Evolutionary conservation across 2,797 vertebrate species (phyloP), one percentile per base, ranked within the genome.

Genomic region (Scomberomorus guttatus): DNA sequence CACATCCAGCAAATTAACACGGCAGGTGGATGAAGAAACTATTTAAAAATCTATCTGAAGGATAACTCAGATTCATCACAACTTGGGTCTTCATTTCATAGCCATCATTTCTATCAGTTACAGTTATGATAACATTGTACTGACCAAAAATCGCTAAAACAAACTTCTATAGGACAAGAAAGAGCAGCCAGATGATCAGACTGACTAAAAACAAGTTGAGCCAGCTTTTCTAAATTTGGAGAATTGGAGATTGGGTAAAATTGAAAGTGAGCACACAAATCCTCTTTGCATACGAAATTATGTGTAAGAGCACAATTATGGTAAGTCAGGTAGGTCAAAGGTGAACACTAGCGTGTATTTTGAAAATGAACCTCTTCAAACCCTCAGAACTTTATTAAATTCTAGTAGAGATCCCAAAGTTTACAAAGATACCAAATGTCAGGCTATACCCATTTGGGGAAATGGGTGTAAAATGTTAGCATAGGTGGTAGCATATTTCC

Each of bases 401-500:
- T 65, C 46, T 10, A 3, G 44, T 14, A 1, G 22, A 13, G 15
- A 54, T 27, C 27, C 8, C 13, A 66, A 65, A 32, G n/a, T 72
- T 65, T 25, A 55, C 34, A 58, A 37, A 25, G 34, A 46, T 46
- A 54, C 10, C 12, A 54, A 59, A 44, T 51, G 18, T 77, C 42
- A 25, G 29, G n/a, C 51, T 51, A 24, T 11, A 32, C n/a, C n/a
- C n/a, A 34, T 66, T 32, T 15, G 11, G 24, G 5, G 2, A 56
- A 62, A 63, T 39, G 17, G 39, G 11, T 22, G 6, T 15, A 20
- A 78, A 78, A 44, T 65, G 11, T 32, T 50, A 44, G 44, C 44
- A 24, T 51, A n/a, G 6, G 52, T 58, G 44, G 14, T 20, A 3
- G 52, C 24, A 24, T 64, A 64, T 57, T 24, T 77, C 2, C 50